Conservation (phyloP, 2,797 vertebrate genomes). For the Malurus leucopterus region DNA sequence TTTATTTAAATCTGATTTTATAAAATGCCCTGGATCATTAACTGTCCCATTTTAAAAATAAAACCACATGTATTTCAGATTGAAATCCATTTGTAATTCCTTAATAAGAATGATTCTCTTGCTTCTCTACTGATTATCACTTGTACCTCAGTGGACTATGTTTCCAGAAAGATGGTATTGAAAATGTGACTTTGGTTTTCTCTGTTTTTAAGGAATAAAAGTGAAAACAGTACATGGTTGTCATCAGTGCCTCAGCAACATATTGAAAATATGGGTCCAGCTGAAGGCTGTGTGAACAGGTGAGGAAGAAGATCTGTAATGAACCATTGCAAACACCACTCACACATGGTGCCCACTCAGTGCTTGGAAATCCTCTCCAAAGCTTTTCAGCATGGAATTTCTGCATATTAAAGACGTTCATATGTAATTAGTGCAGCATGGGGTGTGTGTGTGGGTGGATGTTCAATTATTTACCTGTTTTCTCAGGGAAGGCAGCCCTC, state of each 20-base stretch:
- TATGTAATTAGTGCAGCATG: neutral
- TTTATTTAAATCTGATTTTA: neutral
- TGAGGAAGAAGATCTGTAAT: neutral
- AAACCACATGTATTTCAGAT: neutral
- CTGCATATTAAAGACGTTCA: neutral
- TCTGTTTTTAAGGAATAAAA: neutral
- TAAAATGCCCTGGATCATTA: neutral
- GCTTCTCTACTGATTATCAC: neutral
- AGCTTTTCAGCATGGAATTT: neutral
- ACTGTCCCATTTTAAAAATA: neutral
- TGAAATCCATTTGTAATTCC: neutral
- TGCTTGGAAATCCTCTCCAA: neutral
- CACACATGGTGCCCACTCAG: neutral
- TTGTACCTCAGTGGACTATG: no score
- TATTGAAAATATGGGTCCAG: neutral
- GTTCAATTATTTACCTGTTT: constrained; percentile 57
- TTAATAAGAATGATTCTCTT: neutral
- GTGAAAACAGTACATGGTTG: neutral
- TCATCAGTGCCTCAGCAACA: neutral
- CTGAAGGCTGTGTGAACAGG: neutral
- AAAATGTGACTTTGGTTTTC: neutral
- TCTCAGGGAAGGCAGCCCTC: constrained; percentile 71
- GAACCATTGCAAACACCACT: neutral
- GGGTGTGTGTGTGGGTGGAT: neutral
- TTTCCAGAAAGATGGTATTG: neutral